These are phyloP conservation scores for Amaurobius ferox DNA, from an alignment of 2,888 invertebrate genomes.

Conservation along the genomic window DNA sequence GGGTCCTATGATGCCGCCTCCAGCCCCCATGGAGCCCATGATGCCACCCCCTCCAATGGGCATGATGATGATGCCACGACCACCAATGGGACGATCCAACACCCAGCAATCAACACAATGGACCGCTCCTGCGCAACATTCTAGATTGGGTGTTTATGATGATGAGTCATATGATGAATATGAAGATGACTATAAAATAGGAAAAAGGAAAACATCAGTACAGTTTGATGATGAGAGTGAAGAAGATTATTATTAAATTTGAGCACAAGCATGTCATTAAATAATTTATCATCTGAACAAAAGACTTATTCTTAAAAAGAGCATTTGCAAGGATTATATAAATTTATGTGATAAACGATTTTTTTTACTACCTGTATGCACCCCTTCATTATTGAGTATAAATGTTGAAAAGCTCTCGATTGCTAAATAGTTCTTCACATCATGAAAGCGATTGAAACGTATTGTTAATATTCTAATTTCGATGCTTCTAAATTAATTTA, in stretches of 20 bases:
- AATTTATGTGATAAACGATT: too few relatives aligned
- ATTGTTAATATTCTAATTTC: too few relatives aligned
- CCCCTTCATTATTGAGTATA: too few relatives aligned
- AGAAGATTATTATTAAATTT: neutral
- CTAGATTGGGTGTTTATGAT: neutral
- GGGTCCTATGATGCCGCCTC: neutral
- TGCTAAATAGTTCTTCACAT: too few relatives aligned
- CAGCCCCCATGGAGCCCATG: neutral
- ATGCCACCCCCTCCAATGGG: neutral
- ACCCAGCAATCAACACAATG: neutral
- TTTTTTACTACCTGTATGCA: too few relatives aligned
- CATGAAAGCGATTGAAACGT: too few relatives aligned
- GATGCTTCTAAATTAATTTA: too few relatives aligned
- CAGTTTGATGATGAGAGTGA: neutral
- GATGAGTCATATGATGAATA: conserved; percentile 9
- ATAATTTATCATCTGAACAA: too few relatives aligned
- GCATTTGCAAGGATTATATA: too few relatives aligned
- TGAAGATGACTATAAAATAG: neutral
- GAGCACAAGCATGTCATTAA: neutral
- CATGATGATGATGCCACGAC: neutral
- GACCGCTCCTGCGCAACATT: too few relatives aligned
- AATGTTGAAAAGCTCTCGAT: too few relatives aligned
- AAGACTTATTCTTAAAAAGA: too few relatives aligned
- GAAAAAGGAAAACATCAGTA: neutral
- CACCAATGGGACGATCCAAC: neutral